A percentile compares a stretch with the other conserved stretches of the same genome.
phyloP scores from a whole-genome alignment of 2,797 vertebrate genomes.

The Morus bassanus region DNA sequence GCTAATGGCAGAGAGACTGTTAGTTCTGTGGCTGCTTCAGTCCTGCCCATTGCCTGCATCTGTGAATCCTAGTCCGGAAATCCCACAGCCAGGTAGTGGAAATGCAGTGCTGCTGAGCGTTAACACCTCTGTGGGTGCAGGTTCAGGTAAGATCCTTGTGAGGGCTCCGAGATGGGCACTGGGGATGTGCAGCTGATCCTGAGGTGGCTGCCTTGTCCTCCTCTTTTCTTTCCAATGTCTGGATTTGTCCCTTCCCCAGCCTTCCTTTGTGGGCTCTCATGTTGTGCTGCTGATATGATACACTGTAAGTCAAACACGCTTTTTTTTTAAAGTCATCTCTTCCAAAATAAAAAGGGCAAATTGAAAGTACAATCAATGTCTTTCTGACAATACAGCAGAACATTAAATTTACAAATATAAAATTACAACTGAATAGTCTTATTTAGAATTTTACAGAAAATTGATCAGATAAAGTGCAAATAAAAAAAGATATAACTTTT shows the following conservation, averaged over 20 bases:
- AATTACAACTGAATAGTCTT: neutral
- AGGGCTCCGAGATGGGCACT: neutral
- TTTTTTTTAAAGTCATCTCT: neutral
- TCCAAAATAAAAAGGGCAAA: slow-evolving; percentile 26
- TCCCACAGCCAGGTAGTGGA: neutral
- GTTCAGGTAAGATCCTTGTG: neutral
- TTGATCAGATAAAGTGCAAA: slow-evolving; percentile 56
- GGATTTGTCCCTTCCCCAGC: neutral
- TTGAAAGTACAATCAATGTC: neutral
- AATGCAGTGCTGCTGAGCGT: neutral
- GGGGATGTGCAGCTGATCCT: neutral
- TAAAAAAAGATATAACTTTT: neutral
- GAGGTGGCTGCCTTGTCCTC: neutral
- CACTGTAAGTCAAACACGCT: neutral
- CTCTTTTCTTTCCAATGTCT: neutral
- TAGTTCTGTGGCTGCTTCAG: neutral
- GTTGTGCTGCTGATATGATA: neutral
- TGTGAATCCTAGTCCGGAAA: neutral
- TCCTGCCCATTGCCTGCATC: neutral
- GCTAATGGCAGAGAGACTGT: neutral
- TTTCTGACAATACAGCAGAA: neutral
- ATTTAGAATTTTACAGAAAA: neutral
- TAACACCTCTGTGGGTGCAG: neutral
- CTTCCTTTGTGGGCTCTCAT: neutral
- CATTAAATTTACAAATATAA: slow-evolving; percentile 21